phyloP scores from a whole-genome alignment of 2,888 invertebrate genomes.

The Mesoligia furuncula region DNA sequence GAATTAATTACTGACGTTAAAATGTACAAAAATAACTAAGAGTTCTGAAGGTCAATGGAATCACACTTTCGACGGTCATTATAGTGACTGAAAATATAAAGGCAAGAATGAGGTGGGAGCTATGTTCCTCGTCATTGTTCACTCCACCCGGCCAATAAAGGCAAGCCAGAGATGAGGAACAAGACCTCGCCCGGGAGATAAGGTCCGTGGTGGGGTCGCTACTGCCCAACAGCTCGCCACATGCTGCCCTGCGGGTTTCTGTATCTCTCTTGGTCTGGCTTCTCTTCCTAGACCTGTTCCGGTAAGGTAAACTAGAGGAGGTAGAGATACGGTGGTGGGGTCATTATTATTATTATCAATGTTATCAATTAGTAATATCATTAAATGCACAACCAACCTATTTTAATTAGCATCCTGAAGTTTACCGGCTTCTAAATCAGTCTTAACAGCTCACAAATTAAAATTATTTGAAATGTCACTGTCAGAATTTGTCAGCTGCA shows the following conservation, averaged over 20 bases:
- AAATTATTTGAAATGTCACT: constrained; percentile 41
- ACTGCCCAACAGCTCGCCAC: too few relatives aligned
- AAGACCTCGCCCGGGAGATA: too few relatives aligned
- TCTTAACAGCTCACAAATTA: constrained; percentile 27
- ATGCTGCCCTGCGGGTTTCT: too few relatives aligned
- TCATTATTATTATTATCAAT: background rate
- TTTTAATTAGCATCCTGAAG: constrained; percentile 24
- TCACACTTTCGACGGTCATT: constrained; percentile 40
- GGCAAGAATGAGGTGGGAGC: too few relatives aligned
- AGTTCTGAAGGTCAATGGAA: constrained; percentile 40
- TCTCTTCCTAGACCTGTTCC: too few relatives aligned
- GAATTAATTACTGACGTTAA: constrained; percentile 22
- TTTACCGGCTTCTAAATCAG: constrained; percentile 23
- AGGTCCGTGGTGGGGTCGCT: too few relatives aligned
- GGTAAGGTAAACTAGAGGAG: too few relatives aligned
- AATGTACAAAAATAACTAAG: constrained; percentile 40
- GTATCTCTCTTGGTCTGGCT: too few relatives aligned
- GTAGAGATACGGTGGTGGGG: too few relatives aligned
- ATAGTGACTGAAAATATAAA: constrained; percentile 35
- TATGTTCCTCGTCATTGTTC: too few relatives aligned
- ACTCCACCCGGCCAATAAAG: too few relatives aligned
- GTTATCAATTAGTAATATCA: background rate
- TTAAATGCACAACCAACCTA: background rate
- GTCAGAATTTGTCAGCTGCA: constrained; percentile 25
- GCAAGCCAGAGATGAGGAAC: too few relatives aligned